Evolutionary conservation across 2,113 vertebrate genomes (phyloP).

Genomic region (Tonatia bakeri): DNA sequence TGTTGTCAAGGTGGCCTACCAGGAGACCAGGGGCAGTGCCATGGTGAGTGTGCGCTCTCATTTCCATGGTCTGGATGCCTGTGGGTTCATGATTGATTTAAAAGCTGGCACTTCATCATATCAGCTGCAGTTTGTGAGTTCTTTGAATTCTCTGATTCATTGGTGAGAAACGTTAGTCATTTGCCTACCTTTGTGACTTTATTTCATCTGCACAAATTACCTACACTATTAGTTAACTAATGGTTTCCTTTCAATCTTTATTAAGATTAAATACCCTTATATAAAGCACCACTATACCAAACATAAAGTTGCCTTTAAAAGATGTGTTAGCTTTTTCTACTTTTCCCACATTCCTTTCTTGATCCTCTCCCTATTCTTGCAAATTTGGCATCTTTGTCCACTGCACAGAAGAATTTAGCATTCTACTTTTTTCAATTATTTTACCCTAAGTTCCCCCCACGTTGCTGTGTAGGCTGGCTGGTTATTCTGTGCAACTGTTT

Average conservation of each 20-base stretch:
- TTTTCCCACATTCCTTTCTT: neutral
- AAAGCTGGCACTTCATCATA: neutral
- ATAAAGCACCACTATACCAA: neutral
- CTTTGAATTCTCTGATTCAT: neutral
- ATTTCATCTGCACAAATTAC: neutral
- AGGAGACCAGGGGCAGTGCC: constrained; percentile 83
- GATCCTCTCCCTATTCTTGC: neutral
- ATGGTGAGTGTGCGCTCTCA: constrained; percentile 80
- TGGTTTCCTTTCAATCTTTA: neutral
- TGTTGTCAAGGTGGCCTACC: constrained; percentile 83
- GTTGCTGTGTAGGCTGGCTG: neutral
- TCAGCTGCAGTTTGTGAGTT: neutral
- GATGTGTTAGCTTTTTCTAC: neutral
- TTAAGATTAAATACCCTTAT: neutral
- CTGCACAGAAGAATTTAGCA: neutral
- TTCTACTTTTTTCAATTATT: neutral
- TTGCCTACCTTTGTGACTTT: neutral
- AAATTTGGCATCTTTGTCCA: neutral
- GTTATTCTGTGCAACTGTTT: neutral
- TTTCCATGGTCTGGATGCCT: rapidly evolving
- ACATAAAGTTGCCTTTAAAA: neutral
- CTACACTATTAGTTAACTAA: neutral
- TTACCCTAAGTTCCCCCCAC: rapidly evolving
- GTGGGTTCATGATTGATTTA: rapidly evolving
- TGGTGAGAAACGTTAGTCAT: neutral